Base-by-base conservation (phyloP, 2,797 vertebrate species). In the Arremon aurantiirostris region DNA sequence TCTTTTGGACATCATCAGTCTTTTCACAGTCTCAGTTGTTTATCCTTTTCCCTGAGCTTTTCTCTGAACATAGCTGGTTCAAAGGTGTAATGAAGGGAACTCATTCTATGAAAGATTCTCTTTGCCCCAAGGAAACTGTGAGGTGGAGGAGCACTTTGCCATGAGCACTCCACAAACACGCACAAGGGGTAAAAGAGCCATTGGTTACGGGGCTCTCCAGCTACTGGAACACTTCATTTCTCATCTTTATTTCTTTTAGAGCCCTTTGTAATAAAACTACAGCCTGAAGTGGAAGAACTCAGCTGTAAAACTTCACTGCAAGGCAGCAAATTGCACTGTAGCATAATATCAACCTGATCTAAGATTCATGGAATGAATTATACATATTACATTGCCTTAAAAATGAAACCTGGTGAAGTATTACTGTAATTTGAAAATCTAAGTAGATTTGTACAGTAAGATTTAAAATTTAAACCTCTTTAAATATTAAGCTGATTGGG, bases 391-490 rank as follows among this genome's bases (percentile, higher is more conserved):
- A 96, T 96, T 64, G 82, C 96, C 96, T 97, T 98, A 97, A 97
- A 98, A 98, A 97, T 97, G 97, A 98, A 97, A 97, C 93, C 87
- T 96, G 95, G 96, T 98, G 97, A 98, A 97, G 89, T 97, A 98
- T 98, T 98, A 97, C 97, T 96, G 96, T 97, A 97, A 97, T 98
- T 98, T 97, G 89, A 97, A 97, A 98, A 98, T 97, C 97, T 97
- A 97, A 97, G 44, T 69, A 91, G 94, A 96, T 97, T 97, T 97
- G 95, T 97, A 97, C 92, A 94, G 94, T 84, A 83, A 98, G 97
- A 98, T 97, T 98, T 98, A 98, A 98, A 98, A 93, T 98, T 98
- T 98, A 98, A 98, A 97, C 90, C 92, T 97, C 92, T 97, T 98
- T 97, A 98, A 98, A 98, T 98, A 98, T 97, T 98, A 97, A 98